Evolutionary conservation across 2,113 vertebrate species (phyloP).

Genomic region (Paramormyrops kingsleyae): DNA sequence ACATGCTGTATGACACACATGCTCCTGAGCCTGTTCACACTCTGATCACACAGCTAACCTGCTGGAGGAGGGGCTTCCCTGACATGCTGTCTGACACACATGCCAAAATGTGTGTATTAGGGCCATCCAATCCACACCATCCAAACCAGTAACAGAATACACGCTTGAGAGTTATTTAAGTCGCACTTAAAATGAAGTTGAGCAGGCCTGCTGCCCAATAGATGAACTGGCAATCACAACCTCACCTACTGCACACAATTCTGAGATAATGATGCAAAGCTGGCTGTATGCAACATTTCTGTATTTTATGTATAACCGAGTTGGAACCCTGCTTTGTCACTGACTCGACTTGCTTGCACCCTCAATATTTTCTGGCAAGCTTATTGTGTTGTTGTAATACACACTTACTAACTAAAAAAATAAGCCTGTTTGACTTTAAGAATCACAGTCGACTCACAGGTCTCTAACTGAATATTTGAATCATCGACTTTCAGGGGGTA

Average conservation of each 20-base stretch:
- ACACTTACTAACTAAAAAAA: neutral
- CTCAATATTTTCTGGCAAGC: neutral
- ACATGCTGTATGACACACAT: no score
- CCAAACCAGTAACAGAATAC: neutral
- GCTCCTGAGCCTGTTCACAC: neutral
- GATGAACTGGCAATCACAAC: neutral
- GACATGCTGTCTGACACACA: neutral
- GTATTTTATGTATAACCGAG: neutral
- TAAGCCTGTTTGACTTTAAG: neutral
- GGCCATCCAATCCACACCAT: neutral
- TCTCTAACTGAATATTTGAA: neutral
- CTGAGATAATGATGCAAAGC: neutral
- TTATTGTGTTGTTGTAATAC: neutral
- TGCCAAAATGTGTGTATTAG: neutral
- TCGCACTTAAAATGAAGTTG: neutral
- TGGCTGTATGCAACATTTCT: neutral
- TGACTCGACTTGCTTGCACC: neutral
- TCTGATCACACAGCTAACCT: neutral
- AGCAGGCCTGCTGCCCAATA: neutral
- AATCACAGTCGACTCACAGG: neutral
- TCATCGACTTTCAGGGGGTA: neutral
- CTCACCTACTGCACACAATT: neutral
- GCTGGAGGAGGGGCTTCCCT: neutral
- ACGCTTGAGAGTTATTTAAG: neutral
- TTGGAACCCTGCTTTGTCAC: neutral